Evolutionary conservation across 2,113 vertebrate genomes (phyloP), one percentile per base, ranked within the genome.

Genomic region (Numida meleagris): DNA sequence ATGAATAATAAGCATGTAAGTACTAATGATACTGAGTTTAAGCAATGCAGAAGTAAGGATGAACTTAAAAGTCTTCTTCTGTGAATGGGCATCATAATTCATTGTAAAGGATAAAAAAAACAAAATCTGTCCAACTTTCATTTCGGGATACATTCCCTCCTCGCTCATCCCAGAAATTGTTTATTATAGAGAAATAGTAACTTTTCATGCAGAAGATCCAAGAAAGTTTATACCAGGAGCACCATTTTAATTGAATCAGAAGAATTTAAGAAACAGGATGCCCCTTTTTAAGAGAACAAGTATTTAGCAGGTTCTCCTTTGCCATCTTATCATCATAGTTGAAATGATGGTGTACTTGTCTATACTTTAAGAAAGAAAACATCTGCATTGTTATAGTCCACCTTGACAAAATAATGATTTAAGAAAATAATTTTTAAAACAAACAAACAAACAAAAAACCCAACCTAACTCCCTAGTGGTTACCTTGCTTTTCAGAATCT

Each of bases 301-400:
- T 18, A 2, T 36, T 24, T 15, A 38, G 1, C 7, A 63, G 7
- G 12, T 3, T 70, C 27, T 71, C 17, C 14, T 88, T 80, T 82
- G 33, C 29, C 19, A 4, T 55, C 0, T 0, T 55, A 48, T 10
- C 40, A 42, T 72, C 12, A 18, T 67, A 16, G 20, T n/a, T 3
- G 55, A 83, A 71, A 5, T n/a, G 10, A 16, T 5, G 38, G 15
- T 17, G 14, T 0, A 27, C 73, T 57, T 48, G 4, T 43, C 14
- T 17, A 24, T 53, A 14, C 6, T 53, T 53, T 29, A 29, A 29
- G 27, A 23, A 48, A 14, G n/a, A 14, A 50, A 25, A 12, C 6
- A 50, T 24, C 23, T 50, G 50, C 25, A 15, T 51, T 8, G 14
- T 51, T 51, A 15, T 27, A 51, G 50, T 51, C 50, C 50, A 51